Conservation (phyloP, 2,888 invertebrate species). For the Stenurella melanura region DNA sequence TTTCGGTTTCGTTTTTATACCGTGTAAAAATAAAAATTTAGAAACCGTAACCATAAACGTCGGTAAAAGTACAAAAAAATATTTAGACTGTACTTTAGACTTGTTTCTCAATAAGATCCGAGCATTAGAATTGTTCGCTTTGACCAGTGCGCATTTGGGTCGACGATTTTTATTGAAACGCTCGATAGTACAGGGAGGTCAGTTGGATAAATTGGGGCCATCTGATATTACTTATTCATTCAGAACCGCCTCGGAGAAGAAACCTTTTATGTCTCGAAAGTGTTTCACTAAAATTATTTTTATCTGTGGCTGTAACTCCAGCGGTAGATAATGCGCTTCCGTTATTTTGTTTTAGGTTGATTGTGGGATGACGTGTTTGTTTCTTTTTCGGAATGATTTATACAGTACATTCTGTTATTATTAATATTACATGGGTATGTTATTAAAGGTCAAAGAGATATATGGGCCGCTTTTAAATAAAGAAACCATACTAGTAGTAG, state of each 20-base stretch:
- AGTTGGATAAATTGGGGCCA: slow-evolving; percentile 44
- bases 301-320: background rate
- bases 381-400: background rate
- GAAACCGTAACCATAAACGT: too few species aligned
- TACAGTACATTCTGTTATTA: too few species aligned
- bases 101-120: background rate
- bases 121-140: background rate
- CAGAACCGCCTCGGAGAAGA: slow-evolving; percentile 32
- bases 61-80: background rate
- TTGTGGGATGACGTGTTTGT: background rate
- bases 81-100: background rate
- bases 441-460: too few species aligned
- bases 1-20: background rate
- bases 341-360: background rate
- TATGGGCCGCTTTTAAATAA: too few species aligned
- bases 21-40: background rate
- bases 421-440: too few species aligned
- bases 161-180: slow-evolving; percentile 21
- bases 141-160: slow-evolving; percentile 25
- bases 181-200: slow-evolving; percentile 28
- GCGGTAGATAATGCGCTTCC: background rate
- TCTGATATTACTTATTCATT: slow-evolving; percentile 45
- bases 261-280: slow-evolving; percentile 5
- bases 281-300: slow-evolving; percentile 11
- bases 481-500: too few species aligned